These are phyloP conservation scores for Drosophila pandora DNA, from an alignment of 1,140 invertebrate genomes.

Conservation along the genomic window DNA sequence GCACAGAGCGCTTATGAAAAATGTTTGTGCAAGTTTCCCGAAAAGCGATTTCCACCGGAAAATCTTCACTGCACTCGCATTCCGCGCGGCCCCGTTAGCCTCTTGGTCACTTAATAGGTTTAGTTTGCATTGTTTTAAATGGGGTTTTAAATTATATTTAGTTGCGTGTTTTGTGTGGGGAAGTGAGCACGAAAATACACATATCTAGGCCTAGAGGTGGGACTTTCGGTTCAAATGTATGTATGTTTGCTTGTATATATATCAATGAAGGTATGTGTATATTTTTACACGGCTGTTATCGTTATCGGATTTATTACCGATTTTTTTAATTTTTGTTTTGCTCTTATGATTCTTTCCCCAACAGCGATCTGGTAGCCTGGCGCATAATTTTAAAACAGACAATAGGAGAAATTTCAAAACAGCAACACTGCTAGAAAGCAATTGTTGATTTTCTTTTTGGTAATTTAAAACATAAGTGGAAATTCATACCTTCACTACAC, in stretches of 20 bases:
- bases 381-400: not conserved
- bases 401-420: not conserved
- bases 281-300: not conserved
- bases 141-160: constrained; percentile 42
- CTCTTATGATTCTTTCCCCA: not conserved
- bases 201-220: constrained; percentile 8
- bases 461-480: too few relatives aligned
- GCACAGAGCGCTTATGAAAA: constrained; percentile 71
- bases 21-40: constrained; percentile 41
- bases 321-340: constrained; percentile 3
- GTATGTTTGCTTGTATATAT: not conserved
- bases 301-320: not conserved
- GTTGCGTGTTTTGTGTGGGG: constrained; percentile 54
- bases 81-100: constrained; percentile 28
- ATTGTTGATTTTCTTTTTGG: too few relatives aligned
- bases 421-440: too few relatives aligned
- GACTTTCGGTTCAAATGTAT: constrained; percentile 1
- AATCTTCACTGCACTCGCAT: constrained; percentile 52
- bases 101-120: constrained; percentile 33
- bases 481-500: too few relatives aligned
- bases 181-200: constrained; percentile 46
- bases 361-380: not conserved
- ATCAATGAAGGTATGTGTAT: not conserved
- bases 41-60: constrained; percentile 57
- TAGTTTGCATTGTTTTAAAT: constrained; percentile 39